Percentiles rank a stretch among this genome's conserved stretches.
phyloP scores from a whole-genome alignment of 2,888 invertebrate species.

The Lobophora halterata region DNA sequence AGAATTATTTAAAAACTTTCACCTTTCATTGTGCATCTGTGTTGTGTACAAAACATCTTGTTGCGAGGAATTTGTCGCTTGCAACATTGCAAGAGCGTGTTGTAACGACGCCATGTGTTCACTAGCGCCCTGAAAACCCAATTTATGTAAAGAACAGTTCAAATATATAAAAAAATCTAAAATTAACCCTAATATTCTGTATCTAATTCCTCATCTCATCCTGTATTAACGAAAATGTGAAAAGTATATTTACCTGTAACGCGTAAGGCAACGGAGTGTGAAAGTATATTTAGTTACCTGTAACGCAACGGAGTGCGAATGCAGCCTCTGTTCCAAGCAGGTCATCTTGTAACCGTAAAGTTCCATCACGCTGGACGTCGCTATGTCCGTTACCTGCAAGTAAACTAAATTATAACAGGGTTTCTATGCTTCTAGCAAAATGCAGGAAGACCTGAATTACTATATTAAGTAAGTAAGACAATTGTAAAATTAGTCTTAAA shows the following conservation, averaged over 20 bases:
- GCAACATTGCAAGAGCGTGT: slow-evolving; percentile 69
- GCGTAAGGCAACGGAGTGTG: too few species aligned
- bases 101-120: slow-evolving; percentile 73
- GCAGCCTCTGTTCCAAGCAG: slow-evolving; percentile 69
- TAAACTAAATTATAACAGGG: slow-evolving; percentile 3
- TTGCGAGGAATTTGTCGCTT: slow-evolving; percentile 69
- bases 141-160: not conserved
- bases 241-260: too few species aligned
- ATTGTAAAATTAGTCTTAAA: too few species aligned
- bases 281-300: slow-evolving; percentile 48
- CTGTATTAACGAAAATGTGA: too few species aligned
- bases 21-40: slow-evolving; percentile 75
- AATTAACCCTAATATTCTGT: too few species aligned
- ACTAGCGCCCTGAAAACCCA: slow-evolving; percentile 65
- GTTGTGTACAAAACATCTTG: slow-evolving; percentile 72
- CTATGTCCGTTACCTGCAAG: slow-evolving; percentile 73
- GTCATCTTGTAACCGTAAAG: slow-evolving; percentile 86
- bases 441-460: too few species aligned
- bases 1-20: too few species aligned
- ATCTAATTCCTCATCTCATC: too few species aligned
- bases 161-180: not conserved
- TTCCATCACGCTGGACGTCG: slow-evolving; percentile 86
- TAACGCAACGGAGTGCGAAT: slow-evolving; percentile 64
- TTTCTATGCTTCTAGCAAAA: too few species aligned
- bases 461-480: too few species aligned